A percentile compares a stretch with the other conserved stretches of the same genome.
Conservation (phyloP, 2,113 vertebrate genomes). For the Gasterosteus nipponicus region DNA sequence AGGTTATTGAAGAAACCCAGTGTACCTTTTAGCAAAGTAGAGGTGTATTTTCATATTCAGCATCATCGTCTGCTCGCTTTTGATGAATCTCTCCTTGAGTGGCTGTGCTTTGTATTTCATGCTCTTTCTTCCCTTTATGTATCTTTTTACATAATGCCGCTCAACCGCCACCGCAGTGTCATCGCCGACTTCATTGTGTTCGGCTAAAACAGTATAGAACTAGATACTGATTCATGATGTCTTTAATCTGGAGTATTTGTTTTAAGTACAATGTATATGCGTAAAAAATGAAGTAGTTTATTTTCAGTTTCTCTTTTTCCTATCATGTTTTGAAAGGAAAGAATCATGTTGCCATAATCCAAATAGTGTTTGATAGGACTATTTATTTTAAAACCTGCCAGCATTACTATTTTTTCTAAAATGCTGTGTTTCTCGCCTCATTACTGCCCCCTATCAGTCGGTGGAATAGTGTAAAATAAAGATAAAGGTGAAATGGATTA, state of each 20-base stretch:
- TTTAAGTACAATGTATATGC: background rate
- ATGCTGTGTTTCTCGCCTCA: background rate
- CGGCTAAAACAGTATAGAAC: background rate
- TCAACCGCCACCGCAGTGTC: background rate
- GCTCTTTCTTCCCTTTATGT: background rate
- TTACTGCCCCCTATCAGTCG: background rate
- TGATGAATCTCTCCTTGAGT: background rate
- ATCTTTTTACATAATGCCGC: background rate
- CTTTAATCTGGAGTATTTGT: background rate
- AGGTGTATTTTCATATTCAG: background rate
- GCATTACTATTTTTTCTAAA: background rate
- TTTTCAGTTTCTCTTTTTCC: too few relatives aligned
- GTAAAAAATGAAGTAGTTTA: background rate
- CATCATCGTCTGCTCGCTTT: background rate
- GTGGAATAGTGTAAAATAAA: background rate
- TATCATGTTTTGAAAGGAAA: too few relatives aligned
- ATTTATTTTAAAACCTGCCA: background rate
- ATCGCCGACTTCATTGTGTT: background rate
- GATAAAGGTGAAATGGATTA: background rate
- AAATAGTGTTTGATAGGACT: background rate
- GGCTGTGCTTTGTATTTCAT: background rate
- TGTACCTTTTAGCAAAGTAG: too few relatives aligned
- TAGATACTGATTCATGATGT: background rate
- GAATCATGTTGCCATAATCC: too few relatives aligned
- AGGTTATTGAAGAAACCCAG: background rate